phyloP scores from a whole-genome alignment of 1,140 invertebrate species.

The Harpegnathos saltator region DNA sequence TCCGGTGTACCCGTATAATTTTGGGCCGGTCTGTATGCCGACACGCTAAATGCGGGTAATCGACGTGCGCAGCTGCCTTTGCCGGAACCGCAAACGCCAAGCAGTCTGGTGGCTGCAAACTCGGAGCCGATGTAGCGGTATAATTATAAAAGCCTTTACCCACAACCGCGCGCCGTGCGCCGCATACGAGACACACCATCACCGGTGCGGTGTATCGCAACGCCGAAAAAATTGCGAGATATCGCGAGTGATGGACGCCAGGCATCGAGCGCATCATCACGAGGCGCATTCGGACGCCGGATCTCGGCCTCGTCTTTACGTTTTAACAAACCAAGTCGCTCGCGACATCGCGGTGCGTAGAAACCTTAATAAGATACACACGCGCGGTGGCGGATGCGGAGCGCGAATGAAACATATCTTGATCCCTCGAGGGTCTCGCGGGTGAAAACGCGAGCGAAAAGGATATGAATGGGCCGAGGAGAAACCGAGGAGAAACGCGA shows the following conservation, averaged over 20 bases:
- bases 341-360: slow-evolving; percentile 33
- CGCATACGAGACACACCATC: not conserved
- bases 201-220: not conserved
- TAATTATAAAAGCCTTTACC: slow-evolving; percentile 47
- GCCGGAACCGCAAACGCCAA: slow-evolving; percentile 78
- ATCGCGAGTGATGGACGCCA: not conserved
- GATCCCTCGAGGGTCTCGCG: slow-evolving; percentile 45
- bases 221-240: no score
- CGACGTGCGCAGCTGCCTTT: slow-evolving; percentile 75
- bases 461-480: slow-evolving; percentile 61
- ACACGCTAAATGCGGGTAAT: slow-evolving; percentile 66
- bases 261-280: slow-evolving; percentile 23
- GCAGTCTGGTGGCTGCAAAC: slow-evolving; percentile 73
- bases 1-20: slow-evolving; percentile 33
- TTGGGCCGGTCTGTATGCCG: slow-evolving; percentile 39
- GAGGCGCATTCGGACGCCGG: slow-evolving; percentile 11
- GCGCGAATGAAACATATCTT: slow-evolving; percentile 49
- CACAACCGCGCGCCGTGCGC: slow-evolving; percentile 10
- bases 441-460: slow-evolving; percentile 21
- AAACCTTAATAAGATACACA: slow-evolving; percentile 52
- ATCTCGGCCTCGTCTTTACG: not conserved
- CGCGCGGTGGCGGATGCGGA: slow-evolving; percentile 25
- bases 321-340: slow-evolving; percentile 14
- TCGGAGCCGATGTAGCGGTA: slow-evolving; percentile 20
- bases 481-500: slow-evolving; percentile 61